A percentile compares a stretch with the other conserved stretches of the same genome.
These are phyloP conservation scores for Hypothenemus hampei DNA, from an alignment of 1,140 invertebrate species.

Conservation along the genomic window DNA sequence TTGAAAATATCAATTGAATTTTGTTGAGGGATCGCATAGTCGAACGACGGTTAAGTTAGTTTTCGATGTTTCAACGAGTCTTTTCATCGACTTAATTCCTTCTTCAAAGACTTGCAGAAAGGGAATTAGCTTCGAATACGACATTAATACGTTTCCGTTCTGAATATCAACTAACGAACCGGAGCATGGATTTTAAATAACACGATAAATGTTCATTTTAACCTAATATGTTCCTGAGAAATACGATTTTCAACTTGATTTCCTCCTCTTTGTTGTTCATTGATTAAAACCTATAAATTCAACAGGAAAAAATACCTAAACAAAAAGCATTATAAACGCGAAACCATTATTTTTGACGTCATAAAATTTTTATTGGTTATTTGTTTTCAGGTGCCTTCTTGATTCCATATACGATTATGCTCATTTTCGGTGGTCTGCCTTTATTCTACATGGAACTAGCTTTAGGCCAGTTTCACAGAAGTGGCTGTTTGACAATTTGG, in stretches of 20 bases:
- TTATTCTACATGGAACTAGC: conserved; percentile 94
- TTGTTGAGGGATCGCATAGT: not conserved
- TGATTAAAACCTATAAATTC: no score
- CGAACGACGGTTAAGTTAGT: no score
- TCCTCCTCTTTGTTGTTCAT: no score
- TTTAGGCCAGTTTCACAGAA: conserved; percentile 86
- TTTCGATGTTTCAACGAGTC: not conserved
- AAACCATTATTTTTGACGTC: not conserved
- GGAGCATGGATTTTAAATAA: no score
- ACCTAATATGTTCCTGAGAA: no score
- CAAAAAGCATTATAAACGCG: no score
- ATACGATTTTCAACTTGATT: no score
- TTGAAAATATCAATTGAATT: not conserved
- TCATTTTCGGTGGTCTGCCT: conserved; percentile 86
- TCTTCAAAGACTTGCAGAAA: not conserved
- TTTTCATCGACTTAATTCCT: not conserved
- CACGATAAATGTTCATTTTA: no score
- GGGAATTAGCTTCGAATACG: not conserved
- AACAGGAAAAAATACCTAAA: no score
- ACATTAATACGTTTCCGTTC: not conserved
- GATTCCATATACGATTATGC: conserved; percentile 87
- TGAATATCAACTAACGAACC: not conserved
- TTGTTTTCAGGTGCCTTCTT: conserved; percentile 80
- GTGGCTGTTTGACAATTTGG: conserved; percentile 91
- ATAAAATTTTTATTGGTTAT: no score